Evolutionary conservation across 2,888 invertebrate species (phyloP).

Genomic region (Pseudococcus viburni): DNA sequence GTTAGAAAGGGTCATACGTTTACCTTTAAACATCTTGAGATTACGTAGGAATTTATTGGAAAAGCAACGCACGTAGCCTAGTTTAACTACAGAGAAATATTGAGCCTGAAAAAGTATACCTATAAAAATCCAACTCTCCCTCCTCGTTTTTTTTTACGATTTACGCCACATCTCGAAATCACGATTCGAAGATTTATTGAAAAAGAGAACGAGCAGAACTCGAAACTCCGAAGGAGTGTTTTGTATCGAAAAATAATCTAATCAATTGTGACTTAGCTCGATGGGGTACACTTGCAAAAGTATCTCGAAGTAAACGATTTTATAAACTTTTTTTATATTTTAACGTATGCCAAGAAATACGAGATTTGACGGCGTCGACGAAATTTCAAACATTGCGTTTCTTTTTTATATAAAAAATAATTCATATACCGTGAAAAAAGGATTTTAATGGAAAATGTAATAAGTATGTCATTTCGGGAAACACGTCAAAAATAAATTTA

Average conservation of each 20-base stretch:
- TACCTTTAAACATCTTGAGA: conserved; percentile 21
- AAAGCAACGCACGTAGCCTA: neutral
- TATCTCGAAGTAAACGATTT: neutral
- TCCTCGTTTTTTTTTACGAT: neutral
- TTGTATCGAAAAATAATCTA: conserved; percentile 10
- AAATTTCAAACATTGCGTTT: neutral
- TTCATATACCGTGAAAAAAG: conserved; percentile 15
- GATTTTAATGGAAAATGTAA: conserved; percentile 11
- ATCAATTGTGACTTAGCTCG: conserved; percentile 4
- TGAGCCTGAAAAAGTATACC: neutral
- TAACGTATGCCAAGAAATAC: neutral
- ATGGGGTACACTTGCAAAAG: neutral
- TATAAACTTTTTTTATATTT: neutral
- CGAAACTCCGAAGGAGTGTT: neutral
- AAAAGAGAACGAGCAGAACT: neutral
- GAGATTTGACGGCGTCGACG: neutral
- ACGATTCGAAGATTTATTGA: conserved; percentile 11
- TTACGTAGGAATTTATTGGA: conserved; percentile 5
- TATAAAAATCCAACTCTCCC: neutral
- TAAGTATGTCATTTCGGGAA: neutral
- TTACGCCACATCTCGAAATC: neutral
- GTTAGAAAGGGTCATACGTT: neutral
- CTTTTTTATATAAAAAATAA: neutral
- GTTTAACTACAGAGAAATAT: neutral
- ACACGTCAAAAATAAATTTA: conserved; percentile 21